Evolutionary conservation across 2,113 vertebrate genomes (phyloP).

Genomic region (Odocoileus virginianus): DNA sequence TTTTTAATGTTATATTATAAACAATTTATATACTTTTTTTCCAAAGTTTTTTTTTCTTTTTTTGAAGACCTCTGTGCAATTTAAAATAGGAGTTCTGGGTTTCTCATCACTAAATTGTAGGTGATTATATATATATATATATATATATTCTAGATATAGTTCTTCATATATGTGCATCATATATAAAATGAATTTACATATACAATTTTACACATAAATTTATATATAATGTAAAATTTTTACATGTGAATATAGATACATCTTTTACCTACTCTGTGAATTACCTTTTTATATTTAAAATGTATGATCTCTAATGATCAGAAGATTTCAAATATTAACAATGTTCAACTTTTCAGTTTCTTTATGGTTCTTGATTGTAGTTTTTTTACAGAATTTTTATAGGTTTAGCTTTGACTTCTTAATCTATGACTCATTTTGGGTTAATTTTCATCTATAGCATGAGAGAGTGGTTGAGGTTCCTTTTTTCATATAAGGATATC

Average conservation of each 20-base stretch:
- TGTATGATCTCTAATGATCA: not conserved
- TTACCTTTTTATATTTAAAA: not conserved
- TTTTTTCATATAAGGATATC: too few species aligned
- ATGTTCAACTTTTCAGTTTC: not conserved
- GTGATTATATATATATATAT: not conserved
- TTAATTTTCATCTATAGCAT: too few species aligned
- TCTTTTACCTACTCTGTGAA: not conserved
- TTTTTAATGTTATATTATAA: too few species aligned
- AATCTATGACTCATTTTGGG: too few species aligned
- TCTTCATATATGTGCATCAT: not conserved
- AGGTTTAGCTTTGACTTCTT: too few species aligned
- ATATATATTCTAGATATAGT: not conserved
- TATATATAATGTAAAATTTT: not conserved
- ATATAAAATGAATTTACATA: not conserved
- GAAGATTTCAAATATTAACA: not conserved
- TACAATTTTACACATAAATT: not conserved
- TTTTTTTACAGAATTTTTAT: too few species aligned
- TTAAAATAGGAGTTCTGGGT: not conserved
- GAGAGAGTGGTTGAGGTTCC: too few species aligned
- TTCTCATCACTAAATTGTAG: not conserved
- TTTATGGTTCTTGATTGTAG: not conserved
- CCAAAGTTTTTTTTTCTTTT: too few species aligned
- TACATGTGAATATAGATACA: not conserved
- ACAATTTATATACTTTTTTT: too few species aligned
- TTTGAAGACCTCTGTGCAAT: not conserved